Evolutionary conservation across 1,140 invertebrate genomes (phyloP), one percentile per base, ranked within the genome.

Genomic region (Colletes gigas): DNA sequence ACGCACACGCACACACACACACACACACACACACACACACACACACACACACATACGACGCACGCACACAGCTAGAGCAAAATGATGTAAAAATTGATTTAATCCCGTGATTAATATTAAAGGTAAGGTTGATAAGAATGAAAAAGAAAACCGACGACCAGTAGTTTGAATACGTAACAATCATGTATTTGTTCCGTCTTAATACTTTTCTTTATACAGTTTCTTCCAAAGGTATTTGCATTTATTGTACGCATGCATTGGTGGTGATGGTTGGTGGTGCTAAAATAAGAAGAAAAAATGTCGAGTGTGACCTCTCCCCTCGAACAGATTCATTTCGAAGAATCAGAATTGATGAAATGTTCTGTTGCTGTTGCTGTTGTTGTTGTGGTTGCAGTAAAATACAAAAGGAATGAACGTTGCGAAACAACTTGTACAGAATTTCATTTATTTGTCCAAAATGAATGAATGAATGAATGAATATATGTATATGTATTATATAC

Each of bases 91-190:
- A 30, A 30, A 30, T 30, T 30, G 0, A 30, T 30, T 30, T 30
- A 30, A 30, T 30, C 30, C 30, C 30, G 44, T 44, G 44, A 9
- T 44, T 44, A 44, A 44, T 44, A 44, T 44, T 9, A 44, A 9
- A 2, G 44, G 44, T 44, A 44, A 44, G 44, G 50, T 50, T 50
- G 3, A 10, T 12, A 12, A 10, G 10, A 50, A 0, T 12, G 50
- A n/a, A 21, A 66, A 66, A 62, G 44, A 79, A 82, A 70, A 69
- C 57, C 78, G 72, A 50, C 66, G 60, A 70, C 8, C 54, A 71
- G 44, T 72, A 84, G 55, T 69, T 89, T 86, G 88, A 80, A 89
- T 90, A 89, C 88, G 86, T 90, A 91, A 90, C 89, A 90, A 91
- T 89, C 74, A 78, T 90, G 89, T 90, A 90, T 90, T 90, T 90